Evolutionary conservation across 2,113 vertebrate genomes (phyloP).

Genomic region (Craseonycteris thonglongyai): DNA sequence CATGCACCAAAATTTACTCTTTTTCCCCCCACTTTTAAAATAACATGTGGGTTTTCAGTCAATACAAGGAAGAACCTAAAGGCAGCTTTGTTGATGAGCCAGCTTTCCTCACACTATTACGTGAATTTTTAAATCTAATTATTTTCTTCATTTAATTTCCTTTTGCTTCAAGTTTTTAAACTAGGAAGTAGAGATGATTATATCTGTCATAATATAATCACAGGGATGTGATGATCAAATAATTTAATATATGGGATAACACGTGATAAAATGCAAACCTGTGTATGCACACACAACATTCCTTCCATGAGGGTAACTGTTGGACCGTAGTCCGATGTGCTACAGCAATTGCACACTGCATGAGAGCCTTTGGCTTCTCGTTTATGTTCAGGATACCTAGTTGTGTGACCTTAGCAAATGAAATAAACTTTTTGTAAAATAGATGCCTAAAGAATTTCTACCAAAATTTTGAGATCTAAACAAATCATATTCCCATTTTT

Average conservation of each 20-base stretch:
- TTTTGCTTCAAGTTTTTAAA: not conserved
- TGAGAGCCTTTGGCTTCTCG: not conserved
- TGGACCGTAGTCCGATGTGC: not conserved
- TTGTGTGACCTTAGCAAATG: not conserved
- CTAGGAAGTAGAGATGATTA: not conserved
- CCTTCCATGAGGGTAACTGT: not conserved
- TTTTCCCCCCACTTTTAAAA: not conserved
- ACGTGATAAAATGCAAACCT: not conserved
- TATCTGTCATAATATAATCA: not conserved
- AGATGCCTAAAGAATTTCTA: not conserved
- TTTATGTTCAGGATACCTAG: not conserved
- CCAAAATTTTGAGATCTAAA: not conserved
- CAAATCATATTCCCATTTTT: not conserved
- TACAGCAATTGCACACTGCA: rapidly evolving
- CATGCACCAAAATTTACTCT: not conserved
- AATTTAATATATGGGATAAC: not conserved
- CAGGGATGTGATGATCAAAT: not conserved
- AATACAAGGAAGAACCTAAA: not conserved
- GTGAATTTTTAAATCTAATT: not conserved
- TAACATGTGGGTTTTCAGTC: not conserved
- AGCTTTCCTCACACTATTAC: not conserved
- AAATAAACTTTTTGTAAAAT: not conserved
- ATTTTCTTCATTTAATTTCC: constrained; percentile 39
- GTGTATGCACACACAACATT: not conserved
- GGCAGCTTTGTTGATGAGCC: not conserved